These are phyloP conservation scores for Oenanthe oenanthe DNA, from an alignment of 2,113 vertebrate genomes.

Conservation along the genomic window DNA sequence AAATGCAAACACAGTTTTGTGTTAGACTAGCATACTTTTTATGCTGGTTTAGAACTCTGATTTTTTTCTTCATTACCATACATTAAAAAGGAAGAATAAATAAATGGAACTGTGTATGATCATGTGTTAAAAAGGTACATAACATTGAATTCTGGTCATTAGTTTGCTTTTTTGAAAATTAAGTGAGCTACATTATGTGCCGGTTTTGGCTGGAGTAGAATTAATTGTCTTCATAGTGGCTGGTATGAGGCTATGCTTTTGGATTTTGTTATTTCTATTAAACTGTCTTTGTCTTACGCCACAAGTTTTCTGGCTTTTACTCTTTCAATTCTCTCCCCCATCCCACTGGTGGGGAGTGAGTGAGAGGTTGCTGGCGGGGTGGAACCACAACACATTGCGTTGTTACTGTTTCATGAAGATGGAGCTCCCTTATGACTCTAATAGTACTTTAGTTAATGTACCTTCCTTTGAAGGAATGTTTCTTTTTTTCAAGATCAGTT, in stretches of 20 bases:
- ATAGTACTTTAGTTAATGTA: background rate
- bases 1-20: background rate
- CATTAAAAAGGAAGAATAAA: background rate
- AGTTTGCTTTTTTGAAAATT: background rate
- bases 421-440: background rate
- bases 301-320: background rate
- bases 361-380: accelerated
- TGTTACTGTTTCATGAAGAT: background rate
- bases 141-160: background rate
- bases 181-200: background rate
- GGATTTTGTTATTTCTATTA: background rate
- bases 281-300: background rate
- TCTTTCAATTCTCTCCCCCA: accelerated
- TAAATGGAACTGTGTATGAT: background rate
- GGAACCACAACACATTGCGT: accelerated
- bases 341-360: background rate
- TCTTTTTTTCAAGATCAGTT: background rate
- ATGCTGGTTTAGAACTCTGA: background rate
- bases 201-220: background rate
- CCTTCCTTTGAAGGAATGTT: background rate
- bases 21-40: background rate
- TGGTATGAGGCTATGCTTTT: background rate
- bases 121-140: background rate
- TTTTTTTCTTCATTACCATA: background rate
- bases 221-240: background rate